Conservation (phyloP, 2,113 vertebrate species). For the Thinocorus orbignyianus region DNA sequence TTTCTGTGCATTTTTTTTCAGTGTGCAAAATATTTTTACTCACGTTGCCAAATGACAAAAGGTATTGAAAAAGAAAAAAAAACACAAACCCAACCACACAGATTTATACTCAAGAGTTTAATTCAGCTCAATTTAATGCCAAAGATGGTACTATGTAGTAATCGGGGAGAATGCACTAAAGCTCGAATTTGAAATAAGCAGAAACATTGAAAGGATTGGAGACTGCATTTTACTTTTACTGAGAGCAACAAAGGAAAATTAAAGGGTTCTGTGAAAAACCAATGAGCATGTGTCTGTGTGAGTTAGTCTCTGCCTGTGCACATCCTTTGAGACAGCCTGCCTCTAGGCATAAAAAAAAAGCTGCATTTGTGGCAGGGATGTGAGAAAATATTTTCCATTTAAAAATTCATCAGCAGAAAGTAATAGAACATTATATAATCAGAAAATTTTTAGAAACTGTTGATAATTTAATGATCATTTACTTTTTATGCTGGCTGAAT, state of each 20-base stretch:
- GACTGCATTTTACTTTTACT: neutral
- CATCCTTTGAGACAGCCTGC: neutral
- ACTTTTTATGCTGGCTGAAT: neutral
- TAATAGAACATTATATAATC: neutral
- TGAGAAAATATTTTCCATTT: neutral
- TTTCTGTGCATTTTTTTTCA: neutral
- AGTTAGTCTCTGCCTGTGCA: neutral
- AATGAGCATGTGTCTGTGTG: neutral
- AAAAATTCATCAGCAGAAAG: neutral
- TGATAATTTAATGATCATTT: neutral
- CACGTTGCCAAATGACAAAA: neutral
- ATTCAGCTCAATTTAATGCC: neutral
- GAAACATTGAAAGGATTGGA: neutral
- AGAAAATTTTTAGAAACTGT: neutral
- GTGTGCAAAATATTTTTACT: neutral
- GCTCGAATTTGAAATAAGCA: neutral
- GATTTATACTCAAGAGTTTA: neutral
- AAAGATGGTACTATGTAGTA: neutral
- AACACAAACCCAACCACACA: neutral
- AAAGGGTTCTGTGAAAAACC: neutral
- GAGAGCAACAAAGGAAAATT: neutral
- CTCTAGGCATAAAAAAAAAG: neutral
- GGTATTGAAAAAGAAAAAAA: neutral
- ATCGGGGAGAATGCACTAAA: neutral
- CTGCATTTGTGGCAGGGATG: neutral